Base-by-base conservation (phyloP, 2,888 invertebrate genomes). In the Danaus chrysippus region DNA sequence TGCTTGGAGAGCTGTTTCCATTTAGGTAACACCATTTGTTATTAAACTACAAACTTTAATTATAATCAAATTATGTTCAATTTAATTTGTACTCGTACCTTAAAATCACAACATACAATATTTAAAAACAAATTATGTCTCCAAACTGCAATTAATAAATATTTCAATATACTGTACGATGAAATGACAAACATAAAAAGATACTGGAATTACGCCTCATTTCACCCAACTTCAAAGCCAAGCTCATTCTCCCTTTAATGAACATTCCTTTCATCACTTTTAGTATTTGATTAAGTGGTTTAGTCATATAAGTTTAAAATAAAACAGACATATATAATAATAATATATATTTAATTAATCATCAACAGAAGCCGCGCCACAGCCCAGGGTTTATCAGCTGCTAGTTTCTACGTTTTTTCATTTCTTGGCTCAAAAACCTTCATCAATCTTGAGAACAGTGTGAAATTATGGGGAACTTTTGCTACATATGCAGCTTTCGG, bases 1-100 rank as follows among this genome's bases (percentile, higher is more conserved):
- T 93, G 53, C 80, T 93, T 9, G 92, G 92, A 62, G 93, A 93
- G 77, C 87, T 93, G 9, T 93, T 93, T 68, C 92, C 92, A 0
- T 90, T 92, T 68, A 92, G 92, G 92, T 92, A 72, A 79, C 2
- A 3, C 23, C 6, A 34, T 3, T 3, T 34, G 23, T 34, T 34
- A 34, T 34, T 34, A 34, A 1, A 34, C 2, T 5, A 34, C 6
- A 34, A 6, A 34, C 2, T 34, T 34, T 0, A 34, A 34, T 34
- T 34, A 5, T 34, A 34, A 34, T 34, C 6, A 1, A 6, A 34
- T 23, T 34, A 34, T 34, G 3, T 34, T 5, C 23, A 34, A 34
- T 34, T 34, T 6, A 34, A 34, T 34, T 34, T 34, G 6, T 34
- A 8, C 23, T 23, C 23, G 1, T 23, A 34, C 2, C 23, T 34